Evolutionary conservation across 2,797 vertebrate species (phyloP).

Genomic region (Eidolon dupreanum): DNA sequence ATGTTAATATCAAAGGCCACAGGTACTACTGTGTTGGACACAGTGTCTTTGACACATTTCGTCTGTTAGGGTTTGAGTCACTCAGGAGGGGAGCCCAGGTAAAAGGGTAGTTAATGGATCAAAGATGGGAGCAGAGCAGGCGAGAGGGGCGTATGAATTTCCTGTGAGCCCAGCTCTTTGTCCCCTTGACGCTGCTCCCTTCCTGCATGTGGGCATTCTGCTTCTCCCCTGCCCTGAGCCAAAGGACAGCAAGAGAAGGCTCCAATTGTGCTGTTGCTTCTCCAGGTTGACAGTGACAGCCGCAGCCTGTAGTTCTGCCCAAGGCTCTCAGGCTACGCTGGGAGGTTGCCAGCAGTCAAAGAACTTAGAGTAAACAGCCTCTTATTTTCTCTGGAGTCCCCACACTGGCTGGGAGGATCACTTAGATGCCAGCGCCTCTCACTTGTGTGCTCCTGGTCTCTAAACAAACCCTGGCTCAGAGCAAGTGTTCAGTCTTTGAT

Average conservation of each 20-base stretch:
- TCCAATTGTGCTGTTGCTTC: not conserved
- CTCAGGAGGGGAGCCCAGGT: not conserved
- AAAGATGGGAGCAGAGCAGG: not conserved
- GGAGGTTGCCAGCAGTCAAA: conserved; percentile 13
- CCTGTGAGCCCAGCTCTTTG: not conserved
- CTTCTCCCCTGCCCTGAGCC: not conserved
- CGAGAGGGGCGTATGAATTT: not conserved
- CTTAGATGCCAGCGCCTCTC: not conserved
- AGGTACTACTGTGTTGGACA: too few species aligned
- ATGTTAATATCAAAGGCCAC: not conserved
- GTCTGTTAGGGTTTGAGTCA: not conserved
- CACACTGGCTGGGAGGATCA: not conserved
- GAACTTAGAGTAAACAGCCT: conserved; percentile 22
- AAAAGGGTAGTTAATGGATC: not conserved
- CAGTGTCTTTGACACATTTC: not conserved
- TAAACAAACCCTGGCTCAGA: not conserved
- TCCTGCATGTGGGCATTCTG: not conserved
- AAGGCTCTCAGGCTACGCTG: conserved; percentile 3
- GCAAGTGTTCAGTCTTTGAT: not conserved
- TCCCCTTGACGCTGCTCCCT: not conserved
- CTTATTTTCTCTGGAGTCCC: not conserved
- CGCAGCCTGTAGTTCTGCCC: not conserved
- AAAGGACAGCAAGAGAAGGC: not conserved
- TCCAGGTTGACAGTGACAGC: not conserved
- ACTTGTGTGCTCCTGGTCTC: not conserved